Evolutionary conservation across 2,797 vertebrate species (phyloP).

Genomic region (Gobionotothen gibberifrons): DNA sequence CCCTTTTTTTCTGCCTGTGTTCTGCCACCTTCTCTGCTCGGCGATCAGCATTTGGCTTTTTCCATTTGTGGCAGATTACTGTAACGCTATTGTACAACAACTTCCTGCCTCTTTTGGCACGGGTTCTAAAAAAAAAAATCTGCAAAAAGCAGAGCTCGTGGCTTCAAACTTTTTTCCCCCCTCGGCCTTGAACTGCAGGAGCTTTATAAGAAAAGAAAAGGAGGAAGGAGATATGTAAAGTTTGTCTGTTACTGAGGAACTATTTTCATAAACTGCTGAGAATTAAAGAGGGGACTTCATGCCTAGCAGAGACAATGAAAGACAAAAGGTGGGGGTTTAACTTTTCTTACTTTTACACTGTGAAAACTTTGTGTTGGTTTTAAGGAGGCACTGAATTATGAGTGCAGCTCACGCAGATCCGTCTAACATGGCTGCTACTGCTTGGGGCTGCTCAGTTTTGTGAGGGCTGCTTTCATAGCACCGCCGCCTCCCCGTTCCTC

Average conservation of each 20-base stretch:
- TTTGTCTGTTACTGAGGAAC: slow-evolving; percentile 71
- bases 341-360: slow-evolving; percentile 70
- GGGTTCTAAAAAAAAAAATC: slow-evolving; percentile 71
- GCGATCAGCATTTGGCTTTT: slow-evolving; percentile 86
- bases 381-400: slow-evolving; percentile 37
- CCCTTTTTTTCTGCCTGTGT: slow-evolving; percentile 62
- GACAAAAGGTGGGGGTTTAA: slow-evolving; percentile 75
- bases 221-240: slow-evolving; percentile 71
- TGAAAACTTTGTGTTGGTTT: slow-evolving; percentile 63
- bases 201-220: slow-evolving; percentile 63
- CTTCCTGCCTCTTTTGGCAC: slow-evolving; percentile 85
- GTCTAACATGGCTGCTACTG: slow-evolving; percentile 72
- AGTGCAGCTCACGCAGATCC: slow-evolving; percentile 39
- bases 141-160: slow-evolving; percentile 72
- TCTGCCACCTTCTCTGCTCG: slow-evolving; percentile 75
- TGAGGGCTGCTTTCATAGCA: slow-evolving; percentile 63
- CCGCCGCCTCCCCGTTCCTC: slow-evolving; percentile 64
- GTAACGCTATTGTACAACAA: slow-evolving; percentile 89
- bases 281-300: slow-evolving; percentile 66
- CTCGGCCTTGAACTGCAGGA: slow-evolving; percentile 71
- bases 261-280: slow-evolving; percentile 64
- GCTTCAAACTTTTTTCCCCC: slow-evolving; percentile 61
- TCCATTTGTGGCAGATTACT: slow-evolving; percentile 88
- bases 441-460: slow-evolving; percentile 58
- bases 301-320: slow-evolving; percentile 70